Evolutionary conservation across 1,140 invertebrate species (phyloP), one percentile per base, ranked within the genome.

Genomic region (Scaptomyza pallida): DNA sequence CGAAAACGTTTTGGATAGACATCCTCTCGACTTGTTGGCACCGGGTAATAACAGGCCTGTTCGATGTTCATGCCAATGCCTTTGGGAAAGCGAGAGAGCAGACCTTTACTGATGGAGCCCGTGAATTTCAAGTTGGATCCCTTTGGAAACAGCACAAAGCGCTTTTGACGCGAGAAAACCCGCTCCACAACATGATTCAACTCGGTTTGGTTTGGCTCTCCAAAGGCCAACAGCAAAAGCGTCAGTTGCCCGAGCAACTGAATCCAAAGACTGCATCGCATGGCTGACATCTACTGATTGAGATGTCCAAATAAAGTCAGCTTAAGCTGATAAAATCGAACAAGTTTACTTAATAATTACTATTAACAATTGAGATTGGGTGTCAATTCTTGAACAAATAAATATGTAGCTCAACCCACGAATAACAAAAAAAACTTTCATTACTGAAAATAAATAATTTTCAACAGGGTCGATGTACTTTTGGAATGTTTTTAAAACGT

Each of bases 121-220:
- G 89, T 91, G 19, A 90, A 90, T 43, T 91, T 91, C 0, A 90
- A 35, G 59, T 78, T 69, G 2, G 81, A 72, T 2, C 82, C 82
- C 16, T 82, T 75, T 0, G 89, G 82, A 19, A 90, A 88, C 0
- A 91, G 10, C 4, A 91, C 57, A 62, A 89, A 91, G 3, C 89
- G 79, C 51, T 89, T 90, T 3, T 63, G 65, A 0, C 89, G 76
- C 9, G 82, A 88, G 47, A 91, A 89, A 13, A 91, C 72, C 5
- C 89, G 74, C 2, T 91, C 82, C 17, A 90, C 48, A 0, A 67
- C 73, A 61, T 79, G 70, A 37, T 72, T 75, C 0, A 90, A 23
- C 16, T 75, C 41, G 0, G 77, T 67, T 5, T 13, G 60, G 26
- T 81, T 86, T 0, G 33, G 10, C 5, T 75, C 26, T 2, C 40